These are phyloP conservation scores for Hypselothyrea guttata DNA, from an alignment of 2,888 invertebrate species.

Conservation along the genomic window DNA sequence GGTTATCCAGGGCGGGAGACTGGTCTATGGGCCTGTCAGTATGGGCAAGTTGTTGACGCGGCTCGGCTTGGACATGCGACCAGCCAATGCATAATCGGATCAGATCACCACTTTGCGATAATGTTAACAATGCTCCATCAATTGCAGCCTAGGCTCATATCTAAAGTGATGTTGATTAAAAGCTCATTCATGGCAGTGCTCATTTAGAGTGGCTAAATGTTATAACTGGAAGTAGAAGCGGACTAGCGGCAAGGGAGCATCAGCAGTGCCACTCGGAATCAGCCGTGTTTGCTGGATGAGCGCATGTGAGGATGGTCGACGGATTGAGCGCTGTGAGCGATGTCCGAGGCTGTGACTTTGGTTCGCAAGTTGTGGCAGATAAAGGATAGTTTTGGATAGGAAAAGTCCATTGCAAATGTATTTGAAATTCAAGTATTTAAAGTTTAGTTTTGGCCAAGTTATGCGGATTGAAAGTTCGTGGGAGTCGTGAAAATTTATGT, in stretches of 20 bases:
- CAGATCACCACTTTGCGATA: slow-evolving; percentile 80
- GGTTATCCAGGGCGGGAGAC: slow-evolving; percentile 63
- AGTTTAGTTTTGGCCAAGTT: too few species aligned
- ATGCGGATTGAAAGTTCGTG: too few species aligned
- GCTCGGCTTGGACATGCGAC: slow-evolving; percentile 52
- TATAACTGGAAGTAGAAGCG: slow-evolving; percentile 54
- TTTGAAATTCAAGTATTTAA: too few species aligned
- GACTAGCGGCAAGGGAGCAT: slow-evolving; percentile 63
- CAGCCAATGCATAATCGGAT: slow-evolving; percentile 70
- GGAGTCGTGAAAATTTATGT: too few species aligned
- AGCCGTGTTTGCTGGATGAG: slow-evolving; percentile 45
- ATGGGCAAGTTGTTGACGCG: slow-evolving; percentile 48
- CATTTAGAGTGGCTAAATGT: slow-evolving; percentile 77
- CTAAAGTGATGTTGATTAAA: slow-evolving; percentile 79
- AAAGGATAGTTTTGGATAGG: too few species aligned
- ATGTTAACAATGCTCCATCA: slow-evolving; percentile 79
- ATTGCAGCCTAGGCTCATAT: slow-evolving; percentile 63
- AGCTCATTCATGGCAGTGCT: slow-evolving; percentile 78
- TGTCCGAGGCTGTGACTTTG: too few species aligned
- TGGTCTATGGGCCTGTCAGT: slow-evolving; percentile 20
- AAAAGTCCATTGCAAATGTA: too few species aligned
- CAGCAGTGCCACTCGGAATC: slow-evolving; percentile 78
- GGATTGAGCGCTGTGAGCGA: too few species aligned
- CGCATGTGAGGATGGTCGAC: slow-evolving; percentile 11
- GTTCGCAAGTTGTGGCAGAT: too few species aligned